phyloP scores from a whole-genome alignment of 2,888 invertebrate genomes.

The Pandemis heparana region DNA sequence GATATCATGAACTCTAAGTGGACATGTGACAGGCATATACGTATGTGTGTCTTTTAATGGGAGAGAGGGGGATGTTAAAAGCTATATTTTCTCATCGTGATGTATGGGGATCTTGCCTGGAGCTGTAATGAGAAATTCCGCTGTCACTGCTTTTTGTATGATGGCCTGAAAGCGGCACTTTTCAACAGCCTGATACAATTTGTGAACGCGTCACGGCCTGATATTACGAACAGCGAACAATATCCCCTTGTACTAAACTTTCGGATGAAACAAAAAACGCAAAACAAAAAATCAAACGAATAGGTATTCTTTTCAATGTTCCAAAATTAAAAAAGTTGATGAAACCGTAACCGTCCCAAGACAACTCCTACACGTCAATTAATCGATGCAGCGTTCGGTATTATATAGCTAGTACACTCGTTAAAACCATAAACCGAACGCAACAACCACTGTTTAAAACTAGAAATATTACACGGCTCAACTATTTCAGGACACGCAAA shows the following conservation, averaged over 20 bases:
- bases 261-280: not conserved
- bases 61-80: constrained; percentile 70
- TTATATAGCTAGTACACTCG: not conserved
- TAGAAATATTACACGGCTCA: constrained; percentile 49
- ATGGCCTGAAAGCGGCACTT: constrained; percentile 62
- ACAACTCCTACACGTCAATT: not conserved
- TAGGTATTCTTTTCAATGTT: not conserved
- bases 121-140: constrained; percentile 83
- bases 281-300: constrained; percentile 1
- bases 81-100: constrained; percentile 81
- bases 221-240: constrained; percentile 42
- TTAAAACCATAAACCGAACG: not conserved
- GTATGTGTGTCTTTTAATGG: constrained; percentile 72
- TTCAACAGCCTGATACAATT: constrained; percentile 62
- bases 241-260: not conserved
- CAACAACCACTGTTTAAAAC: constrained; percentile 15
- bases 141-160: constrained; percentile 79
- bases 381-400: not conserved
- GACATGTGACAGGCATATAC: constrained; percentile 50
- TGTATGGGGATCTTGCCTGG: constrained; percentile 77
- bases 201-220: constrained; percentile 50
- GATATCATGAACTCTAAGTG: constrained; percentile 28
- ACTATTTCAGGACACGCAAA: constrained; percentile 60
- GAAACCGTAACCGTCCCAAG: not conserved
- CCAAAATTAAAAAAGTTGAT: not conserved